Conservation (phyloP, 2,113 vertebrate genomes). For the Otis tarda region DNA sequence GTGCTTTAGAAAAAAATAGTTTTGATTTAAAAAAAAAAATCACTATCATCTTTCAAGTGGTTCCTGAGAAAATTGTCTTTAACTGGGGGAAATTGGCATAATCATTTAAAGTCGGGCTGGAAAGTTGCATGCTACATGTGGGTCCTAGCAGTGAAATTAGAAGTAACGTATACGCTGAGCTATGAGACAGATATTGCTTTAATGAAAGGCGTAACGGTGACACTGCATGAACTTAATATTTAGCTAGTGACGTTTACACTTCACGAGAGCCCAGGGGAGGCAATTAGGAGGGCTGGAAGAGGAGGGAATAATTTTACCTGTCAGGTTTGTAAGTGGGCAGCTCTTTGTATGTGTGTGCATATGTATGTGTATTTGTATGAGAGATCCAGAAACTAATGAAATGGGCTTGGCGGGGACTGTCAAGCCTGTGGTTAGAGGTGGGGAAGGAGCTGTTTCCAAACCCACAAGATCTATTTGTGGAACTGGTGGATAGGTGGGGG, state of each 20-base stretch:
- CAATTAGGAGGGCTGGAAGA: conserved; percentile 47
- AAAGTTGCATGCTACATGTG: background rate
- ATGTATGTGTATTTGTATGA: background rate
- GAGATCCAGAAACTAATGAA: conserved; percentile 29
- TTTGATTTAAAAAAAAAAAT: background rate
- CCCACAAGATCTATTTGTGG: conserved; percentile 60
- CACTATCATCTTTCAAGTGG: background rate
- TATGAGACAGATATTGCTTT: background rate
- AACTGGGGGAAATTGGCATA: background rate
- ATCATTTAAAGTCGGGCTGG: background rate
- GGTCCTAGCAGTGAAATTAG: background rate
- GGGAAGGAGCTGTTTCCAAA: conserved; percentile 52
- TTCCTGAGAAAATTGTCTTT: background rate
- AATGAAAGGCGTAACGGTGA: conserved; percentile 10
- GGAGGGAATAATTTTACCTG: conserved; percentile 59
- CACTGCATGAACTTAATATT: background rate
- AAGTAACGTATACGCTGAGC: background rate
- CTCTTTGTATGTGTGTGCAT: background rate
- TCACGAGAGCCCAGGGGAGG: conserved; percentile 26
- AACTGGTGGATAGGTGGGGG: conserved; percentile 16
- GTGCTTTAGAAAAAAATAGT: background rate
- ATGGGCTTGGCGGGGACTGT: background rate
- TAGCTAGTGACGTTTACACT: conserved; percentile 27
- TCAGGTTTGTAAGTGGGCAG: conserved; percentile 50
- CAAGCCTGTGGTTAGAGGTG: conserved; percentile 41